phyloP scores from a whole-genome alignment of 2,113 vertebrate species.

The Numida meleagris region DNA sequence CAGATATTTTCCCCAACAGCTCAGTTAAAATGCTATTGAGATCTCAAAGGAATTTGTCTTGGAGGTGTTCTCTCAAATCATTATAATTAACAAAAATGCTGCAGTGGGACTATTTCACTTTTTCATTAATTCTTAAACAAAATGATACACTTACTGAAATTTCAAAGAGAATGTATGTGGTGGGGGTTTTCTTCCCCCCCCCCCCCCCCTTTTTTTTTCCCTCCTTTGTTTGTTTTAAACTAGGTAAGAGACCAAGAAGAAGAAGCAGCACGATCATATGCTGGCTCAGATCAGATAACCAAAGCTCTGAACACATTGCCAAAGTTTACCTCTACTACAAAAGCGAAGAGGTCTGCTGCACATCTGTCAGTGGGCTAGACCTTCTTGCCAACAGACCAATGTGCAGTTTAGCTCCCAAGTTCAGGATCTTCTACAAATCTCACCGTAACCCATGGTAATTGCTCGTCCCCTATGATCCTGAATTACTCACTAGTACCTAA shows the following conservation, averaged over 20 bases:
- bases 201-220: background rate
- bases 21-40: background rate
- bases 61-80: background rate
- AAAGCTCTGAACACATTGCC: background rate
- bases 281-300: background rate
- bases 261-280: fast-evolving
- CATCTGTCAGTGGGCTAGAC: fast-evolving
- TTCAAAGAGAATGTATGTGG: background rate
- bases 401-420: background rate
- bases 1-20: background rate
- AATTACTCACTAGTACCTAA: background rate
- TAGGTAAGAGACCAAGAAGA: background rate
- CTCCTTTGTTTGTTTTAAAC: background rate
- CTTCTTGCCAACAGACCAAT: background rate
- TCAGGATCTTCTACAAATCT: background rate
- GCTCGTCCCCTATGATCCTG: background rate
- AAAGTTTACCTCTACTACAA: background rate
- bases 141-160: background rate
- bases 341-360: background rate
- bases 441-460: background rate
- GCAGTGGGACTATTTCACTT: background rate
- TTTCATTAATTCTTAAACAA: background rate
- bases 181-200: too few species aligned
- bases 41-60: background rate
- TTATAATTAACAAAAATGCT: background rate